These are phyloP conservation scores for Arge pagana DNA, from an alignment of 2,888 invertebrate species.

Conservation along the genomic window DNA sequence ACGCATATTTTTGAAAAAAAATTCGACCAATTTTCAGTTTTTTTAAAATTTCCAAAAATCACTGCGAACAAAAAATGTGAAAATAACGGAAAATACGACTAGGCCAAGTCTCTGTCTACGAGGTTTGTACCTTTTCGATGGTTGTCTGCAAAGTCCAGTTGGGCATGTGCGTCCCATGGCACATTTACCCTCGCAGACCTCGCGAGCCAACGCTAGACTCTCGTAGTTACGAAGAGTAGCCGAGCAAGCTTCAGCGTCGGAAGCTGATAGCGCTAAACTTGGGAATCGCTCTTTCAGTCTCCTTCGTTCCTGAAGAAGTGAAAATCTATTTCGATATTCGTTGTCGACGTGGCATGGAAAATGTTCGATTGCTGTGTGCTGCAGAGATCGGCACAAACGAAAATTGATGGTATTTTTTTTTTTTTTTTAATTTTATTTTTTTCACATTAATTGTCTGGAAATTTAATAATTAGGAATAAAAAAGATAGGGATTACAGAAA, in stretches of 20 bases:
- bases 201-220: constrained; percentile 74
- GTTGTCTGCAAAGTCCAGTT: constrained; percentile 71
- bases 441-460: no score
- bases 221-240: constrained; percentile 83
- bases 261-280: constrained; percentile 72
- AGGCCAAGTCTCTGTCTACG: not conserved
- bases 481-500: no score
- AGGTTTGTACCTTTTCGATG: constrained; percentile 55
- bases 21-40: no score
- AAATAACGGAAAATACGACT: constrained; percentile 32
- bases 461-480: no score
- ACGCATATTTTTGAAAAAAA: no score
- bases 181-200: constrained; percentile 88
- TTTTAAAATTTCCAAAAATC: constrained; percentile 6
- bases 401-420: no score
- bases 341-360: no score
- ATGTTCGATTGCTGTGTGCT: no score
- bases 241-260: constrained; percentile 77
- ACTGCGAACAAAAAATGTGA: constrained; percentile 14
- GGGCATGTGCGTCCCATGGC: constrained; percentile 84
- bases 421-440: no score
- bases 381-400: no score
- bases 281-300: constrained; percentile 85
- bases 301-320: constrained; percentile 71
- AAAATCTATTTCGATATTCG: no score